Conservation (phyloP, 2,888 invertebrate species). For the Erebia ligea region DNA sequence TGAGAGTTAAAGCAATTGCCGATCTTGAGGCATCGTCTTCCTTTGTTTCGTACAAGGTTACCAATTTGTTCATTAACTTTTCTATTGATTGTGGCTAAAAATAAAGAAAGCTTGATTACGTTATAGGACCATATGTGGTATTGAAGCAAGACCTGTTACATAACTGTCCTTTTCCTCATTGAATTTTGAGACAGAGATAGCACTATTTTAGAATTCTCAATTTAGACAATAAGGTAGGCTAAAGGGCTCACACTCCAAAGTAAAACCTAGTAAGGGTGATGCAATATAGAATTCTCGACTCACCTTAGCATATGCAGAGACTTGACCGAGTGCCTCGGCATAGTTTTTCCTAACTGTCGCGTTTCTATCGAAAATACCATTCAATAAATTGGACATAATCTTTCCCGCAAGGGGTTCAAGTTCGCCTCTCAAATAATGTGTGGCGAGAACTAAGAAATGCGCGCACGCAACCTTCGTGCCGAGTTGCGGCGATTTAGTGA, state of each 20-base stretch:
- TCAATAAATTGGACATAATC: constrained; percentile 84
- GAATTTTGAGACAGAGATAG: too few relatives aligned
- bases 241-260: background rate
- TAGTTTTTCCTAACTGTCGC: constrained; percentile 92
- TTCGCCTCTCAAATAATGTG: constrained; percentile 79
- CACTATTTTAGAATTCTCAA: too few relatives aligned
- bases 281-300: constrained; percentile 15
- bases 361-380: constrained; percentile 93
- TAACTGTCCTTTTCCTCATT: too few relatives aligned
- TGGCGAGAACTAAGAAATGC: constrained; percentile 89
- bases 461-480: constrained; percentile 93
- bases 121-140: background rate
- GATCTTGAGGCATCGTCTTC: constrained; percentile 89
- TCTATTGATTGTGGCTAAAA: constrained; percentile 78
- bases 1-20: constrained; percentile 89
- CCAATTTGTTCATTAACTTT: constrained; percentile 82
- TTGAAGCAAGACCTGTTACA: too few relatives aligned
- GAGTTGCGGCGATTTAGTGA: constrained; percentile 91
- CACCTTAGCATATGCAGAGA: constrained; percentile 92
- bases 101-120: background rate
- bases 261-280: background rate
- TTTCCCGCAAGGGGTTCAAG: constrained; percentile 83
- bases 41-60: constrained; percentile 79
- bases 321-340: constrained; percentile 92
- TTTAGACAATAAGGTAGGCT: background rate